A percentile compares a stretch with the other conserved stretches of the same genome.
These are phyloP conservation scores for Otolemur garnettii DNA, from an alignment of 2,113 vertebrate species.

Conservation along the genomic window DNA sequence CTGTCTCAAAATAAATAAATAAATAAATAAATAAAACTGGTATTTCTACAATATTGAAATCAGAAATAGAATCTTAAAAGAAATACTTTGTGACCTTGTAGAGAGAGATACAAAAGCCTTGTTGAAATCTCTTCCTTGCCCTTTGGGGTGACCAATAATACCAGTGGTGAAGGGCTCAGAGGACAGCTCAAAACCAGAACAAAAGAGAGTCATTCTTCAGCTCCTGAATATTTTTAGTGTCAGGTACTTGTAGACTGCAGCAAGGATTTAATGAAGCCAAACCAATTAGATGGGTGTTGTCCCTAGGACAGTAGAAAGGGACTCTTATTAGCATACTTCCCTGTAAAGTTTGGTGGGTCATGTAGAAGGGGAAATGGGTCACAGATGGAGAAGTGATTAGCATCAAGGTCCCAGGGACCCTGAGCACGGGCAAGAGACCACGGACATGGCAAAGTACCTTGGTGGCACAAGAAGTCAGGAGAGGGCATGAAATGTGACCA, in stretches of 20 bases:
- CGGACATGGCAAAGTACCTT: background rate
- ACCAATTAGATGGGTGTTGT: background rate
- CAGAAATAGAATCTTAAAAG: background rate
- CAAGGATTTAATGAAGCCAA: background rate
- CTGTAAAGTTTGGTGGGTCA: background rate
- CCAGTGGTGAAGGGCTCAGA: background rate
- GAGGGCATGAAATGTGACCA: background rate
- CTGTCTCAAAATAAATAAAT: too few species aligned
- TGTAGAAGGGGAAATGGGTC: background rate
- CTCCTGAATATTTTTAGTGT: background rate
- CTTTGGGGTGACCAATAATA: background rate
- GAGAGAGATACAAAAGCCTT: background rate
- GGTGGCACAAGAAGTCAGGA: background rate
- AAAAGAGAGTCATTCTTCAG: background rate
- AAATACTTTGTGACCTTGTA: background rate
- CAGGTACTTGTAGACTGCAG: background rate
- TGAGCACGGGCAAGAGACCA: background rate
- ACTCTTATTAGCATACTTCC: background rate
- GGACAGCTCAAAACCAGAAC: background rate
- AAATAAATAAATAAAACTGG: background rate
- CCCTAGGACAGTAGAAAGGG: background rate
- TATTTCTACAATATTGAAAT: background rate
- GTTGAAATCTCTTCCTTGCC: background rate
- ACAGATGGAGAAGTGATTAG: background rate
- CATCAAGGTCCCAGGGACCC: background rate